Base-by-base conservation (phyloP, 35 echinoderm and acorn worm species). In the Apostichopus japonicus region DNA sequence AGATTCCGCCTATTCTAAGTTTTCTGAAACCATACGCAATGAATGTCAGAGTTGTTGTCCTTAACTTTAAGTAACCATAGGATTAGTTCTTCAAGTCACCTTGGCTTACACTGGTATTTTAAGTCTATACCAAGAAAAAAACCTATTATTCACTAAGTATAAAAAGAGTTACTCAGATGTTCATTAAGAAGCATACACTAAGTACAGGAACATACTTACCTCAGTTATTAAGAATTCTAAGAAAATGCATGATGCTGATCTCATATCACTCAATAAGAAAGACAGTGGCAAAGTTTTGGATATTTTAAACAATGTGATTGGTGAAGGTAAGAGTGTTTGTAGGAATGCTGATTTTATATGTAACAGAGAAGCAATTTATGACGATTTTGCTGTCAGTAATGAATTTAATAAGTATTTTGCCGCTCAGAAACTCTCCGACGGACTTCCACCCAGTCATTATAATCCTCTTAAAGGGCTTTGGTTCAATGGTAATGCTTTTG, bases 201-300 rank as follows among this genome's bases (percentile, higher is more conserved):
- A 10, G 51, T 79, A 79, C 51, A 79, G 77, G 77, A 21, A 79
- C 10, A 79, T 21, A 24, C 77, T 79, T 23, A 79, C 27, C 5
- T 79, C 77, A 79, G 77, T 79, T 24, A 79, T 21, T 79, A 79
- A 79, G 77, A n/a, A 23, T 79, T 19, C 77, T 51, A 79, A 79
- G 77, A 25, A 79, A 6, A 23, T 24, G 17, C 25, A 79, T 79
- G 3, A 79, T 25, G 5, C 16, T 17, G 8, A 77, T 24, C 73
- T 77, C 25, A 77, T 77, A 77, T 77, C 16, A 14, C n/a, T 77
- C 10, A 77, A 77, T 24, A 77, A 17, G 25, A 77, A 77, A 19
- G 73, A 77, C 73, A 77, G 73, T 77, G 73, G 73, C 25, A 17
- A 77, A 77, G 16, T 77, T 77, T 77, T 8, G 73, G 25, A 77